phyloP scores from a whole-genome alignment of 2,797 vertebrate species.

The Urophycis tenuis region DNA sequence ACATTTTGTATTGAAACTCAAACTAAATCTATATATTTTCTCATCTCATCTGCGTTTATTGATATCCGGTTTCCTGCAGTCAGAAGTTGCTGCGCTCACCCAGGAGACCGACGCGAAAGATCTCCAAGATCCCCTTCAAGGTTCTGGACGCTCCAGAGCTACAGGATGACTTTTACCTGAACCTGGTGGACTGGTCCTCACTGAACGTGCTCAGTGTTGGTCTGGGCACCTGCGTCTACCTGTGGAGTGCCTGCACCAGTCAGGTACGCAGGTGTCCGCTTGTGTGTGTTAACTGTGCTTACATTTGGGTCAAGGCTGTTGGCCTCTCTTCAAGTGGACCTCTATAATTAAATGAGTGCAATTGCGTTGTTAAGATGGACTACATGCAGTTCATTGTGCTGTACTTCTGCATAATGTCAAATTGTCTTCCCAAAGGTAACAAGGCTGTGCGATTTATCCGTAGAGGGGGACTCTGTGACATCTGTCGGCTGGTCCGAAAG shows the following conservation, averaged over 20 bases:
- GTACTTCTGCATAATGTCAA: neutral
- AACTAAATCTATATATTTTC: neutral
- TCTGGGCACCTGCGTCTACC: constrained; percentile 96
- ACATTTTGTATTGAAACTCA: too few species aligned
- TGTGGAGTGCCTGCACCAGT: constrained; percentile 98
- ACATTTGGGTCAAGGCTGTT: too few species aligned
- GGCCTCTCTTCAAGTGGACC: neutral
- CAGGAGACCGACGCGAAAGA: constrained; percentile 94
- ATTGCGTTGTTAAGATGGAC: too few species aligned
- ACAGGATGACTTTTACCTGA: constrained; percentile 98
- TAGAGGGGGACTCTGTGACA: constrained; percentile 96
- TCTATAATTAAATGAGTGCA: neutral
- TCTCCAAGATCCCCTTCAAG: constrained; percentile 99
- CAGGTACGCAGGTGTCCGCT: constrained; percentile 70
- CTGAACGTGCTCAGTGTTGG: constrained; percentile 96
- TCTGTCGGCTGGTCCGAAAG: constrained; percentile 98
- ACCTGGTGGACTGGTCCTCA: constrained; percentile 98
- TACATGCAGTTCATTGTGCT: neutral
- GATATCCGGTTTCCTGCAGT: constrained; percentile 52
- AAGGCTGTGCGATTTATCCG: constrained; percentile 91
- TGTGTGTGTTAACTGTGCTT: too few species aligned
- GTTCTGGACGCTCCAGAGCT: constrained; percentile 95
- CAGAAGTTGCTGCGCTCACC: constrained; percentile 94
- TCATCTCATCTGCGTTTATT: neutral
- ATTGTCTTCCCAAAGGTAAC: constrained; percentile 75